A percentile compares a stretch with the other conserved stretches of the same genome.
phyloP scores from a whole-genome alignment of 1,140 invertebrate species.

The Babylonia areolata region DNA sequence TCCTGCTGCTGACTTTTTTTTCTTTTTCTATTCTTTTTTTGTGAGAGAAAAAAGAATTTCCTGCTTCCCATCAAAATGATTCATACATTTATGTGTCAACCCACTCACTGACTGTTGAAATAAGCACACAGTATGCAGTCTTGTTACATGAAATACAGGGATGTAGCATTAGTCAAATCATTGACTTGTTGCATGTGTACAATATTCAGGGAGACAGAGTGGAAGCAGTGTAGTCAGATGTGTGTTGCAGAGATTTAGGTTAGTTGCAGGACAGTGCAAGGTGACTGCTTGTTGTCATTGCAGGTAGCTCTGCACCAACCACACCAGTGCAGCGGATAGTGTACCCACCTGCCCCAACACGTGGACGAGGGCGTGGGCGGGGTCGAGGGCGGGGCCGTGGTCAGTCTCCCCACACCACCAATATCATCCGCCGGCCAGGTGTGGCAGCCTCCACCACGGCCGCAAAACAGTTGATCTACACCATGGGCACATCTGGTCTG shows the following conservation, averaged over 20 bases:
- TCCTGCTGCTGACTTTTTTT: no score
- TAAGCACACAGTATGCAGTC: no score
- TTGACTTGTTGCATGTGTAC: no score
- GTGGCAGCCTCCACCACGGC: not conserved
- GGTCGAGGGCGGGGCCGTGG: constrained; percentile 2
- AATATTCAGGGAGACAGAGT: no score
- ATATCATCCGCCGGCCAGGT: constrained; percentile 12
- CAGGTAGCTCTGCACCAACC: not conserved
- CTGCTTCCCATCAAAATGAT: no score
- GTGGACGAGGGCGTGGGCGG: constrained; percentile 13
- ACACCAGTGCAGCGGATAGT: not conserved
- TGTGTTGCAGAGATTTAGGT: not conserved
- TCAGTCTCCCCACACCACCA: constrained; percentile 4
- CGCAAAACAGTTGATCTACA: constrained; percentile 20
- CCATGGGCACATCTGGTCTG: not conserved
- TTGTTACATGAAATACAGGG: no score
- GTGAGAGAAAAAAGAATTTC: no score
- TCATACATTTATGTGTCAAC: no score
- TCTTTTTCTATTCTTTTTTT: no score
- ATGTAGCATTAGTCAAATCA: no score
- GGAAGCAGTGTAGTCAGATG: no score
- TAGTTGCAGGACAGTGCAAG: not conserved
- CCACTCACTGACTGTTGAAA: no score
- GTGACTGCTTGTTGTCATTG: not conserved
- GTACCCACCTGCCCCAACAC: not conserved